Base-by-base conservation (phyloP, 2,888 invertebrate species). In the Nineta flava region DNA sequence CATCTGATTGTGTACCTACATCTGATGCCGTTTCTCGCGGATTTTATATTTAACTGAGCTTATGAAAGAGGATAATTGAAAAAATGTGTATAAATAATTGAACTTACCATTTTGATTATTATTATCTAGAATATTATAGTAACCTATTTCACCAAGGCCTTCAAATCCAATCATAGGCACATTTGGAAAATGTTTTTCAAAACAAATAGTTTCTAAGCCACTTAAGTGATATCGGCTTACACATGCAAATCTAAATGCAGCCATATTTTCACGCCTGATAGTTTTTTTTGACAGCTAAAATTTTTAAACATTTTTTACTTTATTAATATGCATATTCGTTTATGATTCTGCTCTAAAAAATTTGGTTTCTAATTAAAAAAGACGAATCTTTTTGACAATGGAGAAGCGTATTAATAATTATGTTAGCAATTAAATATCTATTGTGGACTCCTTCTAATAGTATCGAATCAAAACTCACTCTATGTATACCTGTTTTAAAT, bases 161-260 rank as follows among this genome's bases (percentile, higher is more conserved):
- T 48, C 48, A 48, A 48, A 41, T 19, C 48, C 48, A 16, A 48
- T 48, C 41, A 48, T 34, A 40, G 40, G 48, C 17, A 41, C 34
- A 26, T 41, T 31, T 13, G 48, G 48, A 41, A 48, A 48, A 38
- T 21, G 38, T 21, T 26, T 38, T 15, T 40, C 34, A 12, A 40
- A 48, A 48, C 40, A 26, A 26, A 26, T 26, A 7, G 19, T 13
- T 48, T 48, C 48, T 13, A 41, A 26, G n/a, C 16, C 19, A 26
- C 40, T 48, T 48, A 34, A 16, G 12, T n/a, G 3, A 21, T n/a
- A 48, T 15, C 48, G 48, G 16, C 48, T 48, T 10, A 48, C 31
- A 13, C 48, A 48, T 2, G 48, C 48, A 48, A 48, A 48, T 40
- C 48, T 16, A 12, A 48, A 48, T n/a, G 48, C 48, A 16, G 17